Evolutionary conservation across 1,140 invertebrate genomes (phyloP).

Genomic region (Steinernema feltiae): DNA sequence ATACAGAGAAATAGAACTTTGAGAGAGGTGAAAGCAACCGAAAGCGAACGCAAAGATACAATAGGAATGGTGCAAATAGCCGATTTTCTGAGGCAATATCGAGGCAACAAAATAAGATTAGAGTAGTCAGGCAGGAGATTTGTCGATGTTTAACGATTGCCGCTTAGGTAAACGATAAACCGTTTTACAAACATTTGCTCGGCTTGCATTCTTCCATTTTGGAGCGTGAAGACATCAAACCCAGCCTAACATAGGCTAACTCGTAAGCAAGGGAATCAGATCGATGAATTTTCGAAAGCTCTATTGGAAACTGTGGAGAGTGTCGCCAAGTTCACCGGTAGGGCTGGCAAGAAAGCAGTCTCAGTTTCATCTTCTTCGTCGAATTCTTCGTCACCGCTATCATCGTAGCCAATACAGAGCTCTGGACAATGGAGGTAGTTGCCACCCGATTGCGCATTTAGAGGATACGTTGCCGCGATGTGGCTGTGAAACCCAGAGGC

Average conservation of each 20-base stretch:
- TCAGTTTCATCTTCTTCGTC: not conserved
- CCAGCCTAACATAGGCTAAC: not conserved
- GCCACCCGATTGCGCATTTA: not conserved
- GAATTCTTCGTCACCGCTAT: conserved; percentile 16
- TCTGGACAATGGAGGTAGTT: conserved; percentile 4
- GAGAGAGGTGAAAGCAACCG: not conserved
- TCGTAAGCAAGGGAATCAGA: not conserved
- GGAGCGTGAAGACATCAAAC: not conserved
- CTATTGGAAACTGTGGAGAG: not conserved
- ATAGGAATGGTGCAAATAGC: not conserved
- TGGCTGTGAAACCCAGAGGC: not conserved
- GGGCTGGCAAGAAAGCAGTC: no score
- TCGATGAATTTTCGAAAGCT: not conserved
- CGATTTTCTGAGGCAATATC: not conserved
- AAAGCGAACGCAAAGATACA: not conserved
- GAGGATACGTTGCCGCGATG: not conserved
- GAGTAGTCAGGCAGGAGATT: no score
- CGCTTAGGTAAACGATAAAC: no score
- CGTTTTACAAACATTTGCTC: no score
- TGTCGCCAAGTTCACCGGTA: no score
- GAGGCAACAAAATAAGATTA: no score
- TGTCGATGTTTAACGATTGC: no score
- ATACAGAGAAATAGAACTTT: not conserved
- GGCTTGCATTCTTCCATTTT: no score
- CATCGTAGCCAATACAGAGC: conserved; percentile 19